Percentiles rank a stretch among this genome's conserved stretches.
phyloP scores from a whole-genome alignment of 2,888 invertebrate species.

The Nomada ruficornis region DNA sequence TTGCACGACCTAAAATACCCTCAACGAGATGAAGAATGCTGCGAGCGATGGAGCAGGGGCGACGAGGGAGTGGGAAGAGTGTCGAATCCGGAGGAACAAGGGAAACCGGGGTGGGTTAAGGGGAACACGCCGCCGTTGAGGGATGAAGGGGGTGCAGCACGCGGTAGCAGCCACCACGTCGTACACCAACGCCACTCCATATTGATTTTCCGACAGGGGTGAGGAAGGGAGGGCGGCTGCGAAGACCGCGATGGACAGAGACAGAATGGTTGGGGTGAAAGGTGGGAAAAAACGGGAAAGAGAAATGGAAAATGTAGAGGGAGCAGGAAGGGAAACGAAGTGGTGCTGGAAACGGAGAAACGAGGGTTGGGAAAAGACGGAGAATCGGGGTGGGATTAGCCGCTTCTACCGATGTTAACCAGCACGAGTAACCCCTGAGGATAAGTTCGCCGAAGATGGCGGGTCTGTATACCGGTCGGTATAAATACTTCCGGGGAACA shows the following conservation, averaged over 20 bases:
- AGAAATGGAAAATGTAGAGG: conserved; percentile 5
- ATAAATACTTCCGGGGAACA: conserved; percentile 41
- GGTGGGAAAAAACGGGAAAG: conserved; percentile 23
- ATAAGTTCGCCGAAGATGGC: conserved; percentile 70
- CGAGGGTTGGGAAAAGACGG: background rate
- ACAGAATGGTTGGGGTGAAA: conserved; percentile 12
- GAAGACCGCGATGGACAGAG: conserved; percentile 36
- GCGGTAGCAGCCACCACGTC: conserved; percentile 71
- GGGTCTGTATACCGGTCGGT: conserved; percentile 34
- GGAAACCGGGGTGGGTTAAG: conserved; percentile 11
- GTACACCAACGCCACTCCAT: conserved; percentile 74
- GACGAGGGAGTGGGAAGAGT: conserved; percentile 4
- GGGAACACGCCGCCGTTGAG: background rate
- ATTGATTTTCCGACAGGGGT: conserved; percentile 72
- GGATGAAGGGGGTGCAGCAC: conserved; percentile 39
- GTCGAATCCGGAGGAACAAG: conserved; percentile 18
- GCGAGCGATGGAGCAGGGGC: conserved; percentile 11
- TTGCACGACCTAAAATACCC: conserved; percentile 42
- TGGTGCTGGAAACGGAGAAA: background rate
- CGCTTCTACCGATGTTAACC: conserved; percentile 61
- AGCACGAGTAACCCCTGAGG: conserved; percentile 64
- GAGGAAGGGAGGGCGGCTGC: conserved; percentile 31
- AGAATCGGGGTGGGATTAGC: conserved; percentile 45
- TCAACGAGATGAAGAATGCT: conserved; percentile 18
- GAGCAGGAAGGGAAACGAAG: conserved; percentile 11